Conservation (phyloP, 2,113 vertebrate genomes). For the Ciconia boyciana region DNA sequence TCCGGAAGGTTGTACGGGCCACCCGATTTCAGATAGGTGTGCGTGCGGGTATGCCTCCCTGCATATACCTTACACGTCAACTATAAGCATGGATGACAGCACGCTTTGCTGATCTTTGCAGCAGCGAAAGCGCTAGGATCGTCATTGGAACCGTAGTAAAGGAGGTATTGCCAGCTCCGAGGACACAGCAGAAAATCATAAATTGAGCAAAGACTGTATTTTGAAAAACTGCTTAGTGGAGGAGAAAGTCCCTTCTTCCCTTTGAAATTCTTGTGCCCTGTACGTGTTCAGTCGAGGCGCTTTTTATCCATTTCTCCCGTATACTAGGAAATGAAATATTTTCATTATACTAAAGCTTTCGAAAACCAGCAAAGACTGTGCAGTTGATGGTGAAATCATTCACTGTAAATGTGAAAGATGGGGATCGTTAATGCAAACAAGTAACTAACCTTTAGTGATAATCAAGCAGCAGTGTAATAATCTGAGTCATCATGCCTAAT, state of each 20-base stretch:
- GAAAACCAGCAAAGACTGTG: background rate
- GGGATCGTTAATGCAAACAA: background rate
- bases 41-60: accelerated
- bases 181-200: background rate
- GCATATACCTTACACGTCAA: accelerated
- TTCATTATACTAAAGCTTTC: background rate
- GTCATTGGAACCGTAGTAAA: too few relatives aligned
- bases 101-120: background rate
- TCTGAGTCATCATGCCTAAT: background rate
- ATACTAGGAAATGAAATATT: too few relatives aligned
- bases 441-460: background rate
- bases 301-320: background rate
- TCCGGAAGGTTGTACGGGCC: background rate
- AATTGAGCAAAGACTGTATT: background rate
- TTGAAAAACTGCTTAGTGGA: background rate
- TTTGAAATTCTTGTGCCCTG: background rate
- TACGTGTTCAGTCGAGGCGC: background rate
- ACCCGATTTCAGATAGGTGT: accelerated
- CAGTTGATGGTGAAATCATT: background rate
- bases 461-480: background rate
- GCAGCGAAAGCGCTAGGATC: accelerated
- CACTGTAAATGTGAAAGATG: background rate
- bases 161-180: background rate
- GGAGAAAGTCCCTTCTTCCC: background rate
- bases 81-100: accelerated